Evolutionary conservation across 1,140 invertebrate genomes (phyloP), one percentile per base, ranked within the genome.

Genomic region (Amyelois transitella): DNA sequence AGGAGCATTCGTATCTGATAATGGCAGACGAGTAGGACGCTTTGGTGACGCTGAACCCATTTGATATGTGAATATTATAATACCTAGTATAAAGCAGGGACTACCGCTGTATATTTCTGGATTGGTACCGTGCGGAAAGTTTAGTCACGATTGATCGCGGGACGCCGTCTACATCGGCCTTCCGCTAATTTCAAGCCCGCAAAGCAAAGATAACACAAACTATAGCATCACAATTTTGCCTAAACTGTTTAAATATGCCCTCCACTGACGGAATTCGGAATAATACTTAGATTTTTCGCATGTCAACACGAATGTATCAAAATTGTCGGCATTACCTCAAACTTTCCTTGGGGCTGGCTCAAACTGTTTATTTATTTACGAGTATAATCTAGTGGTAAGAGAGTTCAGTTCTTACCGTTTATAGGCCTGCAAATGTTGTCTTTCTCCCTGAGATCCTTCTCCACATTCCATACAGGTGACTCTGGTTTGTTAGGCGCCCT

Each of bases 111-210:
- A 66, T 87, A 87, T 87, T 87, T 85, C 70, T 74, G 80, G 84
- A 85, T 83, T 87, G 68, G 81, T 87, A 87, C 81, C 84, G 84
- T 87, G 84, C 73, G 84, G 76, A 86, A 84, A 76, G 73, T 78
- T 79, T 85, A 83, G 78, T 86, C 80, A 86, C 68, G 60, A 63
- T 70, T 67, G 49, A 66, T 66, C 63, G 61, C 65, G 62, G 61
- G 53, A 72, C 65, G 66, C 61, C 65, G 72, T 75, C 71, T 77
- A 63, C 58, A 61, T 66, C 69, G 78, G 80, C 80, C 79, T 86
- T 80, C 75, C 72, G 69, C 68, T 60, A 38, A 38, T 38, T 38
- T 38, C 32, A 38, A 14, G 32, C n/a, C 8, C 17, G 32, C 32
- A 38, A 38, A 38, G 12, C 17, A 14, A 38, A 38, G 32, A 38